Conservation (phyloP, 2,888 invertebrate species). For the Copidosoma aretas region DNA sequence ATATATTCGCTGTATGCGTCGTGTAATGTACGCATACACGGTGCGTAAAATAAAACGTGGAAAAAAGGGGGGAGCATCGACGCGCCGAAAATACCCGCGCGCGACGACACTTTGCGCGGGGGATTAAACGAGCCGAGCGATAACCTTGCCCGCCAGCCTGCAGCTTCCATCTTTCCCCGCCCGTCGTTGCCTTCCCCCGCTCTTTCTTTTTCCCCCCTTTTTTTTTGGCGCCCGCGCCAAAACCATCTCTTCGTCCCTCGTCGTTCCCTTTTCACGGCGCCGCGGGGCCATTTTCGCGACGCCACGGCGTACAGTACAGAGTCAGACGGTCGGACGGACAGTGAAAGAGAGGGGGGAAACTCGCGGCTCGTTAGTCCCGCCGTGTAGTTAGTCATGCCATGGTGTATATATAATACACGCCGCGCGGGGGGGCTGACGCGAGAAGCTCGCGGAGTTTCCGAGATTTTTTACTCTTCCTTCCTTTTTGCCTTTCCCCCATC, state of each 20-base stretch:
- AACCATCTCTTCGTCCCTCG: slow-evolving; percentile 7
- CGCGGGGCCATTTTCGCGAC: slow-evolving; percentile 2
- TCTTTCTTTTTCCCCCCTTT: slow-evolving; percentile 1
- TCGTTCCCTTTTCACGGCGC: not conserved
- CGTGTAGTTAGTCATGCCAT: slow-evolving; percentile 56
- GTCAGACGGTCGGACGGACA: not conserved
- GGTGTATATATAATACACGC: no score
- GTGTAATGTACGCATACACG: no score
- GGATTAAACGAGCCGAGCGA: slow-evolving; percentile 35
- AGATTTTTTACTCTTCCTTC: not conserved
- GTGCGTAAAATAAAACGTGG: not conserved
- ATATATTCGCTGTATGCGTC: no score
- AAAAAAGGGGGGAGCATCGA: slow-evolving; percentile 37
- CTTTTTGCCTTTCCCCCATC: not conserved
- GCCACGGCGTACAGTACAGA: not conserved
- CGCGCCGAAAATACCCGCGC: slow-evolving; percentile 33
- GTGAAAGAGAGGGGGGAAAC: not conserved
- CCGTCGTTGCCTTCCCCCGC: not conserved
- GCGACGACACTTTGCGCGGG: slow-evolving; percentile 1
- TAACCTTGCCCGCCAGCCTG: slow-evolving; percentile 9
- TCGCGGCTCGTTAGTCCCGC: slow-evolving; percentile 57
- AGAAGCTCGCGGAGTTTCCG: slow-evolving; percentile 6
- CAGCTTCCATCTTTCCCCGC: no score
- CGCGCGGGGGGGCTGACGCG: slow-evolving; percentile 40
- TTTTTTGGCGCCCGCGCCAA: slow-evolving; percentile 3